Base-by-base conservation (phyloP, 37 sponge, comb jelly and placozoan species). In the Beroe forskalii region DNA sequence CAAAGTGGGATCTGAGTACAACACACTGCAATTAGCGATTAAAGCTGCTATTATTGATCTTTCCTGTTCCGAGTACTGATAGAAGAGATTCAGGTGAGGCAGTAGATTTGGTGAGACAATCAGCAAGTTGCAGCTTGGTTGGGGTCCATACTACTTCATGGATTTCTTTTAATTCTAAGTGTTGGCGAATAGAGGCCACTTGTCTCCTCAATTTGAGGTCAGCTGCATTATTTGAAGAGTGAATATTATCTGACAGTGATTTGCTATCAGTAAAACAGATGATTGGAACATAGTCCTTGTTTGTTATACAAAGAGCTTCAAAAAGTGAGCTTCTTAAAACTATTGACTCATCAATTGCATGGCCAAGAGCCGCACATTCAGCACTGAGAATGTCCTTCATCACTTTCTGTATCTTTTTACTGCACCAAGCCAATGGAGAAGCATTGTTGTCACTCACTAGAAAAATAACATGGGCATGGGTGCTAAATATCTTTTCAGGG, bases 241-340 rank as follows among this genome's bases (percentile, higher is more conserved):
- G 25, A 20, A 63, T 63, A 20, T 63, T 63, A 63, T 63, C 66
- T 30, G 28, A 63, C 4, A 63, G 66, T 20, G 66, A 63, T 20
- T 63, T 63, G 66, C 66, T 63, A 20, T 63, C 66, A n/a, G 66
- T 63, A 28, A 63, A 24, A 23, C 66, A 24, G 25, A 63, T 63
- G 14, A 63, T 63, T 63, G 66, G 66, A 28, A 63, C 4, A 4
- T 28, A 28, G 2, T 63, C n/a, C 4, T 63, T 19, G 23, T 20
- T 20, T 19, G 23, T 63, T n/a, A 63, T 24, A 63, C n/a, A 23
- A 28, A 63, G 25, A 3, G 25, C 25, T 3, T 63, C 24, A 4
- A 63, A 23, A 24, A 63, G 20, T 28, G 66, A 4, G 20, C 25
- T 3, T 63, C 66, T 63, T n/a, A 63, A 30, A 20, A 28, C 25